Evolutionary conservation across 2,113 vertebrate genomes (phyloP).

Genomic region (Microcebus ravelobensis): DNA sequence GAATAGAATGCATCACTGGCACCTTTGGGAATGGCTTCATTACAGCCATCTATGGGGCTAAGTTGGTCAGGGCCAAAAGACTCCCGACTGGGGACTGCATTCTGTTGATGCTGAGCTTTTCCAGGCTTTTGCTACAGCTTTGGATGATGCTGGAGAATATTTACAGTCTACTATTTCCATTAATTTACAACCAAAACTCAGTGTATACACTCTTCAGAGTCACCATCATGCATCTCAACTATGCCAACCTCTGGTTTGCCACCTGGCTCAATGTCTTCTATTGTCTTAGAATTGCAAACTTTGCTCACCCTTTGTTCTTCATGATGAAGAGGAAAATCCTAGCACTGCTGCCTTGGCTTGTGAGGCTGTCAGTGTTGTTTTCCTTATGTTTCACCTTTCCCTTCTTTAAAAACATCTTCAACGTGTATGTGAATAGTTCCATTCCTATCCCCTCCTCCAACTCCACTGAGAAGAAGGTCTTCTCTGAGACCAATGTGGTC

Average conservation of each 20-base stretch:
- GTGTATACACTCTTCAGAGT: slow-evolving; percentile 45
- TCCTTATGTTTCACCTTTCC: neutral
- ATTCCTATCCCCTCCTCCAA: neutral
- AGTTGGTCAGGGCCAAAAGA: slow-evolving; percentile 35
- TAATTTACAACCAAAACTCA: slow-evolving; percentile 23
- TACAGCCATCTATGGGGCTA: neutral
- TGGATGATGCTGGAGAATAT: slow-evolving; percentile 48
- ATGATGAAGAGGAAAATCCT: slow-evolving; percentile 37
- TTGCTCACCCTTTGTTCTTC: slow-evolving; percentile 44
- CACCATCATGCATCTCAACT: slow-evolving; percentile 54
- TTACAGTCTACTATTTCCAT: neutral
- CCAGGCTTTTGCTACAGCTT: slow-evolving; percentile 58
- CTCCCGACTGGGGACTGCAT: slow-evolving; percentile 25
- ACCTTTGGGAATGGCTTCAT: slow-evolving; percentile 50
- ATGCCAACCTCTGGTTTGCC: slow-evolving; percentile 69
- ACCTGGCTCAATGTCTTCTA: slow-evolving; percentile 70
- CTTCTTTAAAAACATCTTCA: slow-evolving; percentile 12
- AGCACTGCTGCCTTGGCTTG: slow-evolving; percentile 11
- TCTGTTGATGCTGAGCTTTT: slow-evolving; percentile 40
- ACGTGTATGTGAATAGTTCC: neutral
- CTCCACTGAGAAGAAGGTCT: neutral
- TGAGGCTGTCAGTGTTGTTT: slow-evolving; percentile 28
- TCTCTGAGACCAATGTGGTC: neutral
- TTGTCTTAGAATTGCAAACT: slow-evolving; percentile 59
- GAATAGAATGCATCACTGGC: neutral